These are phyloP conservation scores for Noctua pronuba DNA, from an alignment of 2,888 invertebrate species.

Conservation along the genomic window DNA sequence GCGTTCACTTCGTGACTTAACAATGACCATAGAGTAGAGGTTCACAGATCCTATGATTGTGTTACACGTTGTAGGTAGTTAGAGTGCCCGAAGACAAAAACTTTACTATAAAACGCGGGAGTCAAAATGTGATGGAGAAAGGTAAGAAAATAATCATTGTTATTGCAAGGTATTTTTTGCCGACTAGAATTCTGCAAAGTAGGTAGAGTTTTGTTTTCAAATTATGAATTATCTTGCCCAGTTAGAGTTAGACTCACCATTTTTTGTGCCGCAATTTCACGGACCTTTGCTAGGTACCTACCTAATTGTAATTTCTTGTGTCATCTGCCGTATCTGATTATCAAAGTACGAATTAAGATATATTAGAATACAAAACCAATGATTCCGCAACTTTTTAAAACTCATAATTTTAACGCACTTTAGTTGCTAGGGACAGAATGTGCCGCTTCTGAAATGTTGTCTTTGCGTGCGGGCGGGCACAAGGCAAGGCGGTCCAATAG, in stretches of 20 bases:
- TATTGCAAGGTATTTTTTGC: not conserved
- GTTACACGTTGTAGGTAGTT: not conserved
- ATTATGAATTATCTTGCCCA: not conserved
- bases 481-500: slow-evolving; percentile 80
- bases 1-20: slow-evolving; percentile 83
- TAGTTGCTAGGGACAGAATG: slow-evolving; percentile 29
- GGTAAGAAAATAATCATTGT: not conserved
- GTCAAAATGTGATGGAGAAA: not conserved
- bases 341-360: not conserved
- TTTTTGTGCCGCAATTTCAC: not conserved
- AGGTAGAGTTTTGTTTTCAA: not conserved
- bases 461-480: slow-evolving; percentile 76
- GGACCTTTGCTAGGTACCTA: not conserved
- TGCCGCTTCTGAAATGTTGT: slow-evolving; percentile 68
- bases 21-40: slow-evolving; percentile 77
- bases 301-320: not conserved
- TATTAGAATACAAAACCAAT: not conserved
- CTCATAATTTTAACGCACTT: not conserved
- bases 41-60: slow-evolving; percentile 39
- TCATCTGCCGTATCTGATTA: not conserved
- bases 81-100: not conserved
- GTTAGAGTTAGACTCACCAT: not conserved
- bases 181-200: not conserved
- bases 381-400: slow-evolving; percentile 14
- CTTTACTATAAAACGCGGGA: not conserved